phyloP scores from a whole-genome alignment of 2,113 vertebrate species.

The human (Homo sapiens) region GRCh38 chr9:38056001-38056500 shows the following conservation, averaged over 20 bases:
- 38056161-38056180: background rate
- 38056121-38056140: constrained; percentile 43
- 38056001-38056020: background rate
- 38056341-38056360: no score
- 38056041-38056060: constrained; percentile 46
- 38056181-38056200: background rate
- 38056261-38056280: background rate
- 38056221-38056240: background rate
- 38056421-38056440: no score
- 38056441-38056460: no score
- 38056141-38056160: constrained; percentile 42
- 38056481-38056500: no score
- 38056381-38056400: no score
- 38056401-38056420: no score
- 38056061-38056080: constrained; percentile 54
- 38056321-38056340: background rate
- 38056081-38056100: constrained; percentile 46
- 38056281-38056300: background rate
- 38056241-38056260: constrained; percentile 10
- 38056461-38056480: no score
- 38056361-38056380: no score
- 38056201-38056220: background rate
- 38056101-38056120: background rate
- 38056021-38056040: constrained; percentile 2
- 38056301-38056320: background rate